Percentiles rank a stretch among this genome's conserved stretches.
These are phyloP conservation scores for Malthinus flaveolus DNA, from an alignment of 2,888 invertebrate species.

Conservation along the genomic window DNA sequence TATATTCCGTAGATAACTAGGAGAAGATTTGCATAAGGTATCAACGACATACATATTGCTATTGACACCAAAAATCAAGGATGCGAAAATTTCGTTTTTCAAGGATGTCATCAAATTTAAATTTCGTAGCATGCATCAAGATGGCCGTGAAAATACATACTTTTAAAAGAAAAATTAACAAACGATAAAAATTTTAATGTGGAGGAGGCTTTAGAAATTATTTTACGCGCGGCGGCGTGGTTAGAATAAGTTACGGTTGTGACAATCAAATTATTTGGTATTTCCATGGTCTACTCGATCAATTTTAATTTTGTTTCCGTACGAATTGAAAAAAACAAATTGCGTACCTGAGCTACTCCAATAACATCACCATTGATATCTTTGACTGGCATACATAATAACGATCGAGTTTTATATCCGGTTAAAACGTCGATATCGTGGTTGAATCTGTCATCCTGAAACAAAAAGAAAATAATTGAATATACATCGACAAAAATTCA, in stretches of 20 bases:
- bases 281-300: no score
- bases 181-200: no score
- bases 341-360: conserved; percentile 95
- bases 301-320: no score
- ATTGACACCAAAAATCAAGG: conserved; percentile 8
- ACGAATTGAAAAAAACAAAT: not conserved
- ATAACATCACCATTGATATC: conserved; percentile 93
- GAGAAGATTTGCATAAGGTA: no score
- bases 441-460: conserved; percentile 86
- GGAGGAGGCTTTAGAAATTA: no score
- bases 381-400: conserved; percentile 95
- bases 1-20: no score
- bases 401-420: conserved; percentile 88
- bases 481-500: no score
- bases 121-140: conserved; percentile 16
- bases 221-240: no score
- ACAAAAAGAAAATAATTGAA: conserved; percentile 27
- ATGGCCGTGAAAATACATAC: conserved; percentile 8
- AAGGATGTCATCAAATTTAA: conserved; percentile 5
- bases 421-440: conserved; percentile 92
- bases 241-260: no score
- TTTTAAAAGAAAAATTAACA: no score
- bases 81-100: conserved; percentile 6
- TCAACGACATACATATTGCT: not conserved
- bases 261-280: no score